Percentiles rank a stretch among this genome's conserved stretches.
phyloP scores from a whole-genome alignment of 92 coral and sea anemone genomes.

The Montipora capitata region DNA sequence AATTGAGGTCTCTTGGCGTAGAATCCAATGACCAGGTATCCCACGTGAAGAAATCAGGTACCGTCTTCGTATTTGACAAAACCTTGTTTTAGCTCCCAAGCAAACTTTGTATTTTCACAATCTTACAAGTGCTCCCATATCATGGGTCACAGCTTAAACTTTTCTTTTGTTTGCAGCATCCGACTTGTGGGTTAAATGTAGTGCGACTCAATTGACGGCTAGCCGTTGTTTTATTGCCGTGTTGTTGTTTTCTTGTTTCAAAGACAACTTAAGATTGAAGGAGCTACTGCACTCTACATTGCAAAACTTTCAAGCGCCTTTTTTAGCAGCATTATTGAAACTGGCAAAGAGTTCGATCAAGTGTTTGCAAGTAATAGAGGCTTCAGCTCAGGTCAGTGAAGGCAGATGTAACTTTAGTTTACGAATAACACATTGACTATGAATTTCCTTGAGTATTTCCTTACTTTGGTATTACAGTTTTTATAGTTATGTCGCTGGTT shows the following conservation, averaged over 20 bases:
- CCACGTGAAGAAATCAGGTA: background rate
- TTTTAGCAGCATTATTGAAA: constrained; percentile 95
- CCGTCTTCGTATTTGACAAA: background rate
- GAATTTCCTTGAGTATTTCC: too few relatives aligned
- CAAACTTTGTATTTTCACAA: background rate
- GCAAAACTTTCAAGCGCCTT: constrained; percentile 94
- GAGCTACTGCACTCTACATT: constrained; percentile 95
- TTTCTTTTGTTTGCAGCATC: too few relatives aligned
- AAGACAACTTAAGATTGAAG: constrained; percentile 98
- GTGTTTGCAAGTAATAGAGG: constrained; percentile 90
- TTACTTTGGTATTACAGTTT: too few relatives aligned
- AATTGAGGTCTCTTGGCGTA: background rate
- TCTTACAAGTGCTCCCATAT: background rate
- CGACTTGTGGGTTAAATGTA: too few relatives aligned
- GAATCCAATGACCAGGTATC: background rate
- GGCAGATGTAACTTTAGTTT: too few relatives aligned
- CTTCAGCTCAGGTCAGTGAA: constrained; percentile 91
- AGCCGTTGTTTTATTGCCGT: background rate
- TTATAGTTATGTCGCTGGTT: too few relatives aligned
- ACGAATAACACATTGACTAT: too few relatives aligned
- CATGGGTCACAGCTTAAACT: too few relatives aligned
- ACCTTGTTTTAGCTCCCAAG: background rate
- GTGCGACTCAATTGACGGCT: background rate
- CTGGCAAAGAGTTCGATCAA: constrained; percentile 93
- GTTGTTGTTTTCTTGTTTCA: background rate